Base-by-base conservation (phyloP, 1,140 invertebrate species). In the Scaptomyza montana region DNA sequence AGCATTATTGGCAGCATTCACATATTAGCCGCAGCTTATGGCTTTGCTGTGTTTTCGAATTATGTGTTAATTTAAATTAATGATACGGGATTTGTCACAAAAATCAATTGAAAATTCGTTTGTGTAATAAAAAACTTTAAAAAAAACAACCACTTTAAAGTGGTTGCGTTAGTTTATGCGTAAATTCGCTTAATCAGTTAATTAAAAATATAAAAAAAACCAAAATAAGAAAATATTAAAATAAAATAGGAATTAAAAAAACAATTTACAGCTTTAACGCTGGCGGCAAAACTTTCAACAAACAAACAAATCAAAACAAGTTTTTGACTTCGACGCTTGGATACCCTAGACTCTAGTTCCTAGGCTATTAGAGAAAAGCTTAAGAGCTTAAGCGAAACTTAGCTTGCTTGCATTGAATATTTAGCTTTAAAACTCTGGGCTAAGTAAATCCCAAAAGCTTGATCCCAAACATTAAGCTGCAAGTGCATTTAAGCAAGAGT, bases 41-140 rank as follows among this genome's bases (percentile, higher is more conserved):
- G 30, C 30, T 30, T 30, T 7, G 6, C 30, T 78, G 50, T 70
- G 71, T 72, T 51, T 49, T 55, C 57, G 71, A 81, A 81, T 89
- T 89, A 82, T 78, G 68, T 74, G 84, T 77, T 87, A 78, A 87
- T 80, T 81, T 77, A 71, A 74, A 80, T 80, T 80, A 77, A 81
- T 80, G 78, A 77, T 78, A 43, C 28, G 0, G 47, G 45, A 21
- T 13, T 49, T 50, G 30, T 19, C 10, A 25, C 63, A 55, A 51
- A 69, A 63, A 74, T 77, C 69, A 78, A 82, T 82, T 75, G 60
- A 45, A 57, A 51, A 66, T 28, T 36, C 8, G 6, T 8, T 36
- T 36, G 50, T 55, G 33, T 41, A 1, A 6, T 33, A 33, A 33
- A 33, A 33, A 33, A 3, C 28, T 30, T 30, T 30, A 2, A 21